Evolutionary conservation across 2,113 vertebrate species (phyloP).

Genomic region (Platanista minor): DNA sequence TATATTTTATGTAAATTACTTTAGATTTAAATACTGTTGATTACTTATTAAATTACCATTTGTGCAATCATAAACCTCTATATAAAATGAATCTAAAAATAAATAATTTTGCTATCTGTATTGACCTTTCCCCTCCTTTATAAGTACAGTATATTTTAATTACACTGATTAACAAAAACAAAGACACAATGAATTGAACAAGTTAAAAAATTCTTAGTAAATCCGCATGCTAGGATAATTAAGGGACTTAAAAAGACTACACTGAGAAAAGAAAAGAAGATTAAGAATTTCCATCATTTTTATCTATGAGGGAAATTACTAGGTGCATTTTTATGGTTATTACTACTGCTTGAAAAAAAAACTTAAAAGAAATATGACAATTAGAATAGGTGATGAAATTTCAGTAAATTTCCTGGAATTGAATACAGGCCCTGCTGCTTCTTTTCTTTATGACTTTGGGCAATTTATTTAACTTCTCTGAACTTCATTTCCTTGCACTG

Average conservation of each 20-base stretch:
- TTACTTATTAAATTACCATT: background rate
- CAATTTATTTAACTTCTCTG: slow-evolving; percentile 20
- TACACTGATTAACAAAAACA: slow-evolving; percentile 5
- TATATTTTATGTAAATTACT: background rate
- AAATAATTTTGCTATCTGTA: background rate
- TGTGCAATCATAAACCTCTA: background rate
- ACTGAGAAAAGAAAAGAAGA: background rate
- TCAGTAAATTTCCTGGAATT: background rate
- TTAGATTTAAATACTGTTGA: background rate
- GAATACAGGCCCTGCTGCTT: background rate
- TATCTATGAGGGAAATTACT: background rate
- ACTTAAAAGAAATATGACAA: background rate
- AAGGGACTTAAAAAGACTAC: background rate
- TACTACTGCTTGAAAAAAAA: background rate
- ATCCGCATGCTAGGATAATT: background rate
- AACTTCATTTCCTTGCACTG: background rate
- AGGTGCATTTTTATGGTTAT: background rate
- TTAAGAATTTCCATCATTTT: background rate
- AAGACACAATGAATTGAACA: background rate
- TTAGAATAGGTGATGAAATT: background rate
- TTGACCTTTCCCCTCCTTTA: background rate
- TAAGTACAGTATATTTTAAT: background rate
- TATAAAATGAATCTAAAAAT: background rate
- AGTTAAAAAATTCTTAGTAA: background rate
- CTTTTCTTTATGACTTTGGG: background rate